Percentiles rank a stretch among this genome's conserved stretches.
Conservation (phyloP, 64 coral and sea anemone species). For the Montipora foliosa region DNA sequence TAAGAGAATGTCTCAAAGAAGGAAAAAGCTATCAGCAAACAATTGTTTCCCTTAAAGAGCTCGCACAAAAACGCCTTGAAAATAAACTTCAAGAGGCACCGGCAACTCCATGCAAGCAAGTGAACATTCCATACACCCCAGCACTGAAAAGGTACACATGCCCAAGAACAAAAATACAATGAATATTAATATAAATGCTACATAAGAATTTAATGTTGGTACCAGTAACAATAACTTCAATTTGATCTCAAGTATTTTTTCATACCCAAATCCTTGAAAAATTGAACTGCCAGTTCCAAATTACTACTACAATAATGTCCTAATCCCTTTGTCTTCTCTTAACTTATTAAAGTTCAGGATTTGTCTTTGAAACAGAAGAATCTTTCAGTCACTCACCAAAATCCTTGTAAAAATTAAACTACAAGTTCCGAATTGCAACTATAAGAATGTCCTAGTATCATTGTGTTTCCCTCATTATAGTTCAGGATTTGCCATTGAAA, state of each 20-base stretch:
- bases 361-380: neutral
- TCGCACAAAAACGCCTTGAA: too few species aligned
- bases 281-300: neutral
- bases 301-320: neutral
- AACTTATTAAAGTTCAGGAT: neutral
- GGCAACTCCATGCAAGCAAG: too few species aligned
- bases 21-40: too few species aligned
- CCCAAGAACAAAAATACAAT: neutral
- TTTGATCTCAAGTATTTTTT: slow-evolving; percentile 9
- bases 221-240: slow-evolving; percentile 7
- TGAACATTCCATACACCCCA: too few species aligned
- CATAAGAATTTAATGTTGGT: slow-evolving; percentile 1
- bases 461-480: slow-evolving; percentile 23
- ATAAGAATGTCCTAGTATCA: slow-evolving; percentile 4
- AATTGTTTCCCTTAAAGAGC: too few species aligned
- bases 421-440: neutral
- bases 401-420: neutral
- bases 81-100: too few species aligned
- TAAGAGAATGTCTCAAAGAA: too few species aligned
- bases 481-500: slow-evolving; percentile 40
- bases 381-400: slow-evolving; percentile 3
- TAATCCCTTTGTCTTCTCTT: neutral
- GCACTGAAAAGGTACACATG: neutral
- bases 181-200: neutral
- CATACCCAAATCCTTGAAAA: slow-evolving; percentile 4